Evolutionary conservation across 2,797 vertebrate genomes (phyloP).

Genomic region (Sparus aurata): DNA sequence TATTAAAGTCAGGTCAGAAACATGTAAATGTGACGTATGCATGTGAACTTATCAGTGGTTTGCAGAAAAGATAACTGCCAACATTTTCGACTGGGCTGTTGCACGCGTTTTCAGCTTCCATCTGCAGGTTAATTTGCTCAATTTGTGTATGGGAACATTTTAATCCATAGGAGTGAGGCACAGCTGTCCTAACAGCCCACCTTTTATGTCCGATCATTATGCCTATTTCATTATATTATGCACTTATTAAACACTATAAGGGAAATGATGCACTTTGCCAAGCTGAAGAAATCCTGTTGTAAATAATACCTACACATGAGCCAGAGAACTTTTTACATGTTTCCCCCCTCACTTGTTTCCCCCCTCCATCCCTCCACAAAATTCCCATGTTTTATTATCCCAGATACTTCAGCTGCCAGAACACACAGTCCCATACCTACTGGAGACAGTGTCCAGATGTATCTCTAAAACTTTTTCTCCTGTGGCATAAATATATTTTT

Average conservation of each 20-base stretch:
- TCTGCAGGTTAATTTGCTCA: neutral
- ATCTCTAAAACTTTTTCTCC: conserved; percentile 44
- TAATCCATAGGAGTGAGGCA: neutral
- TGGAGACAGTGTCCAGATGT: conserved; percentile 68
- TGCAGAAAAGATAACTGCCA: too few species aligned
- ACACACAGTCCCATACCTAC: conserved; percentile 62
- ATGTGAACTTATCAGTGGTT: too few species aligned
- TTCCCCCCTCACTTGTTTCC: neutral
- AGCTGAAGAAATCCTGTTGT: conserved; percentile 1
- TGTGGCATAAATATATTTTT: conserved; percentile 63
- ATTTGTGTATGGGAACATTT: neutral
- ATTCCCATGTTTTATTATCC: conserved; percentile 50
- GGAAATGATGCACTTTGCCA: neutral
- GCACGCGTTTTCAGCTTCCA: conserved; percentile 16
- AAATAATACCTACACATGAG: neutral
- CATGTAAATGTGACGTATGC: too few species aligned
- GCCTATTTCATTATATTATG: neutral
- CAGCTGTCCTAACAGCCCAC: neutral
- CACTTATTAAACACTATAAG: neutral
- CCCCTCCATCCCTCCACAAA: conserved; percentile 19
- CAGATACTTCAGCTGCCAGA: conserved; percentile 50
- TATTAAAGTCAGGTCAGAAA: too few species aligned
- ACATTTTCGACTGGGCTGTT: neutral
- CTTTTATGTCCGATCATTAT: neutral
- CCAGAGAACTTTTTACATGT: neutral